A percentile compares a stretch with the other conserved stretches of the same genome.
Evolutionary conservation across 1,140 invertebrate genomes (phyloP).

Genomic region (Drosophila rufa): DNA sequence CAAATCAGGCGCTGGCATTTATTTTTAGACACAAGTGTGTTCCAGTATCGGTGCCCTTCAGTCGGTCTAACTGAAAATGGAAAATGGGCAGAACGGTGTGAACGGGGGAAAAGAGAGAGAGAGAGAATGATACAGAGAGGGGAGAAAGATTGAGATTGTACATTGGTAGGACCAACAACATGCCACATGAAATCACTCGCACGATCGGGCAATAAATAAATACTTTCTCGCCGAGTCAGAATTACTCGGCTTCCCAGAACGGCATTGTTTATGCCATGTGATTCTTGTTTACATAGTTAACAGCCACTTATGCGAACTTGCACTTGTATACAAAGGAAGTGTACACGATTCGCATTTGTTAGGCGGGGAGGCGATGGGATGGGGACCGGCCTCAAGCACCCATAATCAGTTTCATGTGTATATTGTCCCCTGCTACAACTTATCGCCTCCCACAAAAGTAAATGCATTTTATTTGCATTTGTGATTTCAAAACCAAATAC

Average conservation of each 20-base stretch:
- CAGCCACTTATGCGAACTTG: conserved; percentile 22
- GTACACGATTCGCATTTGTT: conserved; percentile 5
- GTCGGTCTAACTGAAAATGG: conserved; percentile 2
- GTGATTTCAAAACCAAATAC: conserved; percentile 29
- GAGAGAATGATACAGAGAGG: neutral
- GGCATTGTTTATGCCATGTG: conserved; percentile 25
- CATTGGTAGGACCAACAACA: conserved; percentile 3
- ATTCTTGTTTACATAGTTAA: conserved; percentile 36
- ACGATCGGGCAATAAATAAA: conserved; percentile 15
- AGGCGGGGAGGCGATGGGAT: neutral
- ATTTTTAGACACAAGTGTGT: conserved; percentile 39
- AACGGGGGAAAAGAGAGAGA: neutral
- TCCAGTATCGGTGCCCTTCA: conserved; percentile 4
- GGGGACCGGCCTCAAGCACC: conserved; percentile 1
- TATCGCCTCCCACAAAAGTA: conserved; percentile 13
- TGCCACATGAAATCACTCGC: neutral
- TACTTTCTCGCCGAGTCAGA: conserved; percentile 29
- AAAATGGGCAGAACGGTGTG: conserved; percentile 6
- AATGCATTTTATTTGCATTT: conserved; percentile 20
- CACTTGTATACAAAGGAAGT: conserved; percentile 27
- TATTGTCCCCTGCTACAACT: conserved; percentile 12
- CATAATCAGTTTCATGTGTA: conserved; percentile 28
- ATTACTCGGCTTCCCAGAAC: conserved; percentile 18
- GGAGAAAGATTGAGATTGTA: neutral
- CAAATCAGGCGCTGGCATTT: conserved; percentile 7